Percentiles rank a stretch among this genome's conserved stretches.
Conservation (phyloP, 2,113 vertebrate species). For the Dipodomys spectabilis region DNA sequence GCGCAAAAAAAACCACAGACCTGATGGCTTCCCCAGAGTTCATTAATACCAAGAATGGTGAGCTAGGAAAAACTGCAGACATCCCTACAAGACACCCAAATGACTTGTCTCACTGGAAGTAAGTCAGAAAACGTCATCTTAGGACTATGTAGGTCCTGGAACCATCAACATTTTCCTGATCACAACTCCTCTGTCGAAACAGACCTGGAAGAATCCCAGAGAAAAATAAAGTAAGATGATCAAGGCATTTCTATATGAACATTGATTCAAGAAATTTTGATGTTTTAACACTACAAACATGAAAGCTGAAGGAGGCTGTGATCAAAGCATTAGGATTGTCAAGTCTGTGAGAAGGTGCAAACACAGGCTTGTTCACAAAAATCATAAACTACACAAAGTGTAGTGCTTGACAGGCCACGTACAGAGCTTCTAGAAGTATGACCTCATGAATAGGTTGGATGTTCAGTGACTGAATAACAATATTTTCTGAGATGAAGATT, state of each 20-base stretch:
- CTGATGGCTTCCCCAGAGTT: background rate
- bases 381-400: background rate
- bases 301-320: constrained; percentile 1
- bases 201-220: constrained; percentile 26
- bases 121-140: background rate
- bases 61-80: background rate
- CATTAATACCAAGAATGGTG: background rate
- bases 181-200: constrained; percentile 8
- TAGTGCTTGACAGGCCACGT: background rate
- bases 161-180: background rate
- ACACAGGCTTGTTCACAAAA: background rate
- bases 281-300: constrained; percentile 10
- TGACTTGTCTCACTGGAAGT: background rate
- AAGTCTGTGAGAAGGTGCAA: background rate
- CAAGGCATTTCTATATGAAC: constrained; percentile 59
- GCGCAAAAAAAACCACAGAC: background rate
- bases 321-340: constrained; percentile 55
- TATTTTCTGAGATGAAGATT: background rate
- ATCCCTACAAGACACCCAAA: background rate
- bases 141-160: background rate
- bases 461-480: background rate
- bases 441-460: background rate
- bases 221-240: constrained; percentile 37
- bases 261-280: constrained; percentile 11
- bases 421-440: background rate